These are phyloP conservation scores for Eclectus roratus DNA, from an alignment of 2,113 vertebrate species.

Conservation along the genomic window DNA sequence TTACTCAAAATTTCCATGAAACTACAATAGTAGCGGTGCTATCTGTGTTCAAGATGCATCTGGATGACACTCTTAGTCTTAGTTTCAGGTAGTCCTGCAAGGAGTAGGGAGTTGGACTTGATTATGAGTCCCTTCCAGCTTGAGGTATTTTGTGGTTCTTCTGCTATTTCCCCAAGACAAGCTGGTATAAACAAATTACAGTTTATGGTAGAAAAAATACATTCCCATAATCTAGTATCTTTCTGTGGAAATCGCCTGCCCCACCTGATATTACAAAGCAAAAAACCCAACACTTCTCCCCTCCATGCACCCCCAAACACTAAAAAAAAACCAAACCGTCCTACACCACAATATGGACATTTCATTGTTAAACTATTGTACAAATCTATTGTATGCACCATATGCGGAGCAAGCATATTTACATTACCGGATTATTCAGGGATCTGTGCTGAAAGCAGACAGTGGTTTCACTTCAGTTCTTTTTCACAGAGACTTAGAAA, in stretches of 20 bases:
- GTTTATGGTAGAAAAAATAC: not conserved
- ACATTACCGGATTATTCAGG: not conserved
- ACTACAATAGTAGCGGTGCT: not conserved
- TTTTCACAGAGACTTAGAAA: conserved; percentile 10
- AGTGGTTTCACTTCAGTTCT: not conserved
- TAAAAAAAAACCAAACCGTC: not conserved
- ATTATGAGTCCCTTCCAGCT: not conserved
- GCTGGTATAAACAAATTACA: not conserved
- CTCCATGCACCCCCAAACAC: not conserved
- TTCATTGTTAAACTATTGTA: not conserved
- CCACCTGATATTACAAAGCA: not conserved
- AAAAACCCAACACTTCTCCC: not conserved
- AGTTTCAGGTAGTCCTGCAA: not conserved
- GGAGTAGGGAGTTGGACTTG: not conserved
- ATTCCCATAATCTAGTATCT: not conserved
- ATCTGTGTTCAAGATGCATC: not conserved
- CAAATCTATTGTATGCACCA: not conserved
- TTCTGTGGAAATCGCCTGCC: not conserved
- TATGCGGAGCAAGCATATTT: not conserved
- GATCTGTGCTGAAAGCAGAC: not conserved
- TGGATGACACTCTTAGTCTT: not conserved
- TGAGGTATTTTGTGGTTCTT: not conserved
- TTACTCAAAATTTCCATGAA: not conserved
- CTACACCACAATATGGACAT: not conserved
- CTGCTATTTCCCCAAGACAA: not conserved